Evolutionary conservation across 2,888 invertebrate species (phyloP), one percentile per base, ranked within the genome.

Genomic region (Alcis repandata): DNA sequence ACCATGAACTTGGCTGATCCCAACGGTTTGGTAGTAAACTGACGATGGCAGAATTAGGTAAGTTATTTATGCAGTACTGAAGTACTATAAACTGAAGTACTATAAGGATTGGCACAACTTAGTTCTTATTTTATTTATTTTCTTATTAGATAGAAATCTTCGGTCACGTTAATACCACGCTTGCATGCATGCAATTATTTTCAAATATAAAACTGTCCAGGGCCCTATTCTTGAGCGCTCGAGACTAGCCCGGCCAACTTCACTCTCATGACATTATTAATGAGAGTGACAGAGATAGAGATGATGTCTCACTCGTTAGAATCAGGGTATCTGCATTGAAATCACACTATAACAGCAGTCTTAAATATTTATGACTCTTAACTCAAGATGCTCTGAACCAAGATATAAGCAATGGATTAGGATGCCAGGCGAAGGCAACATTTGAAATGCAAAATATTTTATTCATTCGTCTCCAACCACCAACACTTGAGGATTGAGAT

Each of bases 381-480:
- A 53, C 15, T 10, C 54, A 20, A 19, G 36, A 46, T 22, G 8
- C 52, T 20, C n/a, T 40, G 20, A 41, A 27, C 27, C 54, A 32
- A 27, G 43, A 56, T 19, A 43, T 27, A 56, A 32, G 33, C 33
- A 45, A 33, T 32, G 17, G 43, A 41, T 43, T 43, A 40, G 17
- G 56, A 33, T 57, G 11, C 8, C 8, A 57, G n/a, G 41, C 36
- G 20, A 41, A 27, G 8, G 53, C 53, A 22, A 53, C 41, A 27
- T 41, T 41, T 53, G 53, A 40, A 27, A 40, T 53, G 53, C 40
- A 53, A 52, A 53, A 53, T 53, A 53, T 53, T 40, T 40, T 40
- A 53, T 53, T 53, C 40, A 41, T 53, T 53, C 40, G 15, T 27
- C 40, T 53, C 53, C 36, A 20, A 53, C 13, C 51, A 36, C 20